Evolutionary conservation across 2,113 vertebrate genomes (phyloP).

Genomic region (Melanotaenia duboulayi): DNA sequence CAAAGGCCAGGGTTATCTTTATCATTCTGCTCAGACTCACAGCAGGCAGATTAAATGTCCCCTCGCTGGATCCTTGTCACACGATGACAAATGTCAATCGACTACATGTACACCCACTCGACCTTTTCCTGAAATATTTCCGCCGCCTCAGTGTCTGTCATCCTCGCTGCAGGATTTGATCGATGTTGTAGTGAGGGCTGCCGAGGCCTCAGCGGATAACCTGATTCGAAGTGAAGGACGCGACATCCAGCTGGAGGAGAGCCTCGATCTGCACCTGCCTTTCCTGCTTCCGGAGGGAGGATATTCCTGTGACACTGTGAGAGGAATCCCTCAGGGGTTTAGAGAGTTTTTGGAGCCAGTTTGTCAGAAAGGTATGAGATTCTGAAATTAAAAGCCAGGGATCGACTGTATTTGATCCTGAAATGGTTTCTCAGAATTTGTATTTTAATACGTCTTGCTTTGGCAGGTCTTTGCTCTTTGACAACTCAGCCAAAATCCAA

Average conservation of each 20-base stretch:
- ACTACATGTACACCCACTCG: conserved; percentile 2
- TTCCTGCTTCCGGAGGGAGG: conserved; percentile 94
- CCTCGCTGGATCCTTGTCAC: conserved; percentile 34
- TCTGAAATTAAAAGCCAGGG: neutral
- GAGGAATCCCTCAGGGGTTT: conserved; percentile 89
- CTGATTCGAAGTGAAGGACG: conserved; percentile 87
- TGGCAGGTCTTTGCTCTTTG: conserved; percentile 89
- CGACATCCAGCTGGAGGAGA: conserved; percentile 88
- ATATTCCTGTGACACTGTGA: conserved; percentile 90
- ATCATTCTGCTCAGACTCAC: conserved; percentile 17
- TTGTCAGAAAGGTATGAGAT: conserved; percentile 86
- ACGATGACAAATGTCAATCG: conserved; percentile 36
- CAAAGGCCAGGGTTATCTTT: neutral
- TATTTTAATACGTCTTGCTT: neutral
- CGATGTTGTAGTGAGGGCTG: conserved; percentile 86
- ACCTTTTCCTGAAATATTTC: conserved; percentile 49
- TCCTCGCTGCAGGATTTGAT: conserved; percentile 86
- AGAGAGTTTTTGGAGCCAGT: conserved; percentile 92
- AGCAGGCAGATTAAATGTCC: conserved; percentile 17
- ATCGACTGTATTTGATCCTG: neutral
- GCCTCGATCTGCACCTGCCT: conserved; percentile 91
- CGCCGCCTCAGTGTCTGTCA: conserved; percentile 6
- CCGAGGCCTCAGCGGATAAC: conserved; percentile 87
- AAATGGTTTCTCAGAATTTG: neutral
- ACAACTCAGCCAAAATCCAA: conserved; percentile 81